Percentiles rank a stretch among this genome's conserved stretches.
These are phyloP conservation scores for Watsonalla binaria DNA, from an alignment of 2,888 invertebrate species.

Conservation along the genomic window DNA sequence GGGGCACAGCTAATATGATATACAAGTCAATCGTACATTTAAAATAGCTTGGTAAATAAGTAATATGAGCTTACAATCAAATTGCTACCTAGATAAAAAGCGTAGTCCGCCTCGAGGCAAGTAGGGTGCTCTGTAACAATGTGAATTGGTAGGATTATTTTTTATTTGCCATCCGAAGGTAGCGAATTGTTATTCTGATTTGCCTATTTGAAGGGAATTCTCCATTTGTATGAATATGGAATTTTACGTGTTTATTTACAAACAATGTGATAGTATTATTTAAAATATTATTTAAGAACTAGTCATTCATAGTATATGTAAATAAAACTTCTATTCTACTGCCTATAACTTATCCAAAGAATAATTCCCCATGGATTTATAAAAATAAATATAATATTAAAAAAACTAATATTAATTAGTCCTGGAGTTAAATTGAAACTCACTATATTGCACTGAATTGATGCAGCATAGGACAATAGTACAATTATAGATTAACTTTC, in stretches of 20 bases:
- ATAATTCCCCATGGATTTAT: too few species aligned
- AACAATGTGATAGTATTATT: too few species aligned
- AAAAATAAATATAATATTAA: too few species aligned
- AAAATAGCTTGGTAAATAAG: not conserved
- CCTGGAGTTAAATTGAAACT: too few species aligned
- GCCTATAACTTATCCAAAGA: too few species aligned
- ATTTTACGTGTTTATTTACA: not conserved
- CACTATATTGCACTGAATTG: too few species aligned
- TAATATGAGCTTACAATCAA: slow-evolving; percentile 1
- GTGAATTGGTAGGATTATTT: slow-evolving; percentile 38
- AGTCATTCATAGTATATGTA: too few species aligned
- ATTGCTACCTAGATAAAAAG: slow-evolving; percentile 20
- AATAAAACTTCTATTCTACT: too few species aligned
- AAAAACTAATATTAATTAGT: too few species aligned
- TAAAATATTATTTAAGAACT: too few species aligned
- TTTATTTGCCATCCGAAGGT: slow-evolving; percentile 33
- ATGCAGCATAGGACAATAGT: too few species aligned
- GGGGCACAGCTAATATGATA: not conserved
- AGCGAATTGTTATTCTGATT: slow-evolving; percentile 38
- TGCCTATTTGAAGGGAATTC: slow-evolving; percentile 14
- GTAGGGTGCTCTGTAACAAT: slow-evolving; percentile 19
- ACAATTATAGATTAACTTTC: too few species aligned
- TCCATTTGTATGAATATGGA: not conserved
- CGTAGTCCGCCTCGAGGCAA: slow-evolving; percentile 23
- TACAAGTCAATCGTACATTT: not conserved